Evolutionary conservation across 2,888 invertebrate genomes (phyloP).

Genomic region (Nymphalis polychloros): DNA sequence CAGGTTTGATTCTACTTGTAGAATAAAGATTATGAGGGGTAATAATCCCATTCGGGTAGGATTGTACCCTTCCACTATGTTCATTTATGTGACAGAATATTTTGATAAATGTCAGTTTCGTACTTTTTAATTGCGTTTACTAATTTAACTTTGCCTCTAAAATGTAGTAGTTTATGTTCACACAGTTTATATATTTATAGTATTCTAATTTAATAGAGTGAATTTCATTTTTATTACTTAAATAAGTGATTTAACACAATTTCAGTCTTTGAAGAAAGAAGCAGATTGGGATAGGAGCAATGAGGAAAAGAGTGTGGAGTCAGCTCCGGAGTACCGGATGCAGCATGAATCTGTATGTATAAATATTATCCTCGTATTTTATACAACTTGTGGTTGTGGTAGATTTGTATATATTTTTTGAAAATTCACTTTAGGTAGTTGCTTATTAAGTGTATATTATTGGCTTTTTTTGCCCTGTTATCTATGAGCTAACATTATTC

Average conservation of each 20-base stretch:
- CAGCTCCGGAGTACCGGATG: conserved; percentile 88
- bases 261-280: conserved; percentile 94
- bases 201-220: background rate
- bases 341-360: conserved; percentile 91
- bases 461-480: background rate
- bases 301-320: conserved; percentile 90
- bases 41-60: too few species aligned
- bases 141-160: too few species aligned
- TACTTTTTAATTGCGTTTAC: too few species aligned
- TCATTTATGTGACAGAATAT: too few species aligned
- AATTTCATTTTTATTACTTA: background rate
- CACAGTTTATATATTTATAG: too few species aligned
- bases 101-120: too few species aligned
- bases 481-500: background rate
- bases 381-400: conserved; percentile 39
- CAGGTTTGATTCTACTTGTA: too few species aligned
- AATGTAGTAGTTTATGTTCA: too few species aligned
- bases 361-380: background rate
- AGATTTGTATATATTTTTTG: conserved; percentile 35
- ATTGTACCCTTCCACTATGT: too few species aligned
- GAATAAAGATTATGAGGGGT: too few species aligned
- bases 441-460: conserved; percentile 3
- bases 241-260: conserved; percentile 43
- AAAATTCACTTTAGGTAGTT: conserved; percentile 17
- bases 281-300: conserved; percentile 90